Percentiles rank a stretch among this genome's conserved stretches.
phyloP scores from a whole-genome alignment of 2,113 vertebrate species.

The Gila orcuttii region DNA sequence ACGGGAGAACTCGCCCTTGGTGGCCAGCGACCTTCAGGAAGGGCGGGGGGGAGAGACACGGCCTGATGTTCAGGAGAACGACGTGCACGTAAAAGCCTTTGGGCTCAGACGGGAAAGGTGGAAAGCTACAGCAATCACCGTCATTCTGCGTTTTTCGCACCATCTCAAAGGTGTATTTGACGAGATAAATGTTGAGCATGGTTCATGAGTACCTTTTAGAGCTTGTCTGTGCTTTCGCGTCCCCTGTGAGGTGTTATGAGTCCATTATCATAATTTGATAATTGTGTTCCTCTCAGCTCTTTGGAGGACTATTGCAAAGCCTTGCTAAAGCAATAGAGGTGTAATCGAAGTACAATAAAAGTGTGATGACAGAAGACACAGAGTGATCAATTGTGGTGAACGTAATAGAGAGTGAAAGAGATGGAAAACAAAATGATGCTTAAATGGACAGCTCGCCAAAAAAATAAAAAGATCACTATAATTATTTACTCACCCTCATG shows the following conservation, averaged over 20 bases:
- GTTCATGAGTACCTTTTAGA: slow-evolving; percentile 58
- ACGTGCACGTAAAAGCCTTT: slow-evolving; percentile 19
- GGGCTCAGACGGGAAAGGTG: slow-evolving; percentile 23
- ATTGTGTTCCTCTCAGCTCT: slow-evolving; percentile 56
- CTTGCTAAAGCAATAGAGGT: not conserved
- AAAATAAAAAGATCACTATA: not conserved
- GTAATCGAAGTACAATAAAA: not conserved
- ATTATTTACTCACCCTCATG: not conserved
- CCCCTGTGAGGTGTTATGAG: slow-evolving; percentile 54
- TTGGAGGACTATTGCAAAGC: slow-evolving; percentile 40
- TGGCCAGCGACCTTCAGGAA: slow-evolving; percentile 44
- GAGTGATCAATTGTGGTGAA: slow-evolving; percentile 15
- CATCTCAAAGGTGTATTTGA: slow-evolving; percentile 49
- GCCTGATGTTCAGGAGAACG: slow-evolving; percentile 27
- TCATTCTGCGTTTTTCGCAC: slow-evolving; percentile 53
- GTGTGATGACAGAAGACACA: not conserved
- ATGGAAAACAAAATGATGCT: not conserved
- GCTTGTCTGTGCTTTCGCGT: slow-evolving; percentile 53
- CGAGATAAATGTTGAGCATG: slow-evolving; percentile 54
- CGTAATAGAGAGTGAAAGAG: not conserved
- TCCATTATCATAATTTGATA: slow-evolving; percentile 59
- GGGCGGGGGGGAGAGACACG: not conserved
- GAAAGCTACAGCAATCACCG: slow-evolving; percentile 42
- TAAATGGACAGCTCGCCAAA: not conserved
- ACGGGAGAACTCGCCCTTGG: slow-evolving; percentile 40